phyloP scores from a whole-genome alignment of 1,140 invertebrate genomes.

The Neodiprion lecontei region DNA sequence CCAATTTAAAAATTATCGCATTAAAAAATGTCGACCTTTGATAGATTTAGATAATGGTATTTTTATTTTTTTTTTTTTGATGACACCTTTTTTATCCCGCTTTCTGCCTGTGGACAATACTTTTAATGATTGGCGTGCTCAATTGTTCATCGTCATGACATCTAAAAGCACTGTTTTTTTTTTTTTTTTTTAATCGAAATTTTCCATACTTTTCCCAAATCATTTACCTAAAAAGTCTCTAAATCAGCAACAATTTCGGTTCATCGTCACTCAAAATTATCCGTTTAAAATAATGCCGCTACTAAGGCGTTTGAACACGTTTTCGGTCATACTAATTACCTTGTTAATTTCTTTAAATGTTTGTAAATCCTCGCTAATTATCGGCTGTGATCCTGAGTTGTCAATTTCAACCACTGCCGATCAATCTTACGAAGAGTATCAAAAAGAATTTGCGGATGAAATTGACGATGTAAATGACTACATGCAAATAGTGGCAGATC shows the following conservation, averaged over 20 bases:
- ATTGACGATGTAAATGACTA: conserved; percentile 6
- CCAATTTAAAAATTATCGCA: no score
- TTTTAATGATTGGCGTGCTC: no score
- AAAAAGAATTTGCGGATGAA: conserved; percentile 2
- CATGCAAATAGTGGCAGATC: conserved; percentile 3
- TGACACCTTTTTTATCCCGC: no score
- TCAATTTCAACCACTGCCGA: neutral
- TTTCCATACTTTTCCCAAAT: no score
- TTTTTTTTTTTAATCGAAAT: no score
- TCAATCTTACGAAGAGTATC: neutral
- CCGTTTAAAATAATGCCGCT: neutral
- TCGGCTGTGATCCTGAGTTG: neutral
- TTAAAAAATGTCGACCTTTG: no score
- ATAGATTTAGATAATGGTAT: no score
- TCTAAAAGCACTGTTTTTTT: no score
- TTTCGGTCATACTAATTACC: neutral
- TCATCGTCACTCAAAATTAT: neutral
- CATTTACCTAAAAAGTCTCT: no score
- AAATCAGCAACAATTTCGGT: neutral
- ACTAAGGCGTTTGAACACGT: neutral
- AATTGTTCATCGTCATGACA: no score
- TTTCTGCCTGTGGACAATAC: no score
- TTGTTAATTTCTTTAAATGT: neutral
- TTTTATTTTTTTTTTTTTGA: no score
- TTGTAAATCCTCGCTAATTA: neutral